Conservation (phyloP, 2,888 invertebrate species). For the Maniola hyperantus region DNA sequence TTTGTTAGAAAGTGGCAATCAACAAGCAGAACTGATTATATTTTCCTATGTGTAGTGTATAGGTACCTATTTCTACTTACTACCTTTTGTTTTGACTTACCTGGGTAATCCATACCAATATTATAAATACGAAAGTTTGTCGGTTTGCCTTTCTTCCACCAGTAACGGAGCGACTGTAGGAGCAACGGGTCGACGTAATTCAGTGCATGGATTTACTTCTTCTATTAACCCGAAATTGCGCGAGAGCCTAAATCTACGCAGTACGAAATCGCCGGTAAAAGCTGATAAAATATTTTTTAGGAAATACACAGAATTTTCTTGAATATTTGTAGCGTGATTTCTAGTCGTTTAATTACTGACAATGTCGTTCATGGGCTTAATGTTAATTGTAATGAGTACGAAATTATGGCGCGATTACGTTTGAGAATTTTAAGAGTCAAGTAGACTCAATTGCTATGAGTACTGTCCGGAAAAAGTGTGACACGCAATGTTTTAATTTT, state of each 20-base stretch:
- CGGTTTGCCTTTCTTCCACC: too few relatives aligned
- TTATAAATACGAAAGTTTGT: too few relatives aligned
- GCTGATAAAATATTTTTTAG: neutral
- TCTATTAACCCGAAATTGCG: neutral
- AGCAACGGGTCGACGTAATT: too few relatives aligned
- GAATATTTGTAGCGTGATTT: slow-evolving; percentile 13
- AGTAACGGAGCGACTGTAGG: too few relatives aligned
- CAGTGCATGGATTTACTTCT: neutral
- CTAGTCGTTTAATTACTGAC: slow-evolving; percentile 3
- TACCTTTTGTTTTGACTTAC: too few relatives aligned
- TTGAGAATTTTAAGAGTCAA: slow-evolving; percentile 5
- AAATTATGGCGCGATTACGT: neutral
- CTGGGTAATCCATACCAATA: too few relatives aligned
- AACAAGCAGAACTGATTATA: too few relatives aligned
- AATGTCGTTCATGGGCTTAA: slow-evolving; percentile 13
- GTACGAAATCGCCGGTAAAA: too few relatives aligned
- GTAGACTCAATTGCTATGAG: neutral
- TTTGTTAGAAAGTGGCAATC: neutral
- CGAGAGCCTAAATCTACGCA: too few relatives aligned
- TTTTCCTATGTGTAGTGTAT: too few relatives aligned
- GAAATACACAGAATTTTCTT: neutral
- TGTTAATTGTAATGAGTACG: slow-evolving; percentile 6
- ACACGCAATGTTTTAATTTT: neutral
- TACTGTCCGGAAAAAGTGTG: neutral
- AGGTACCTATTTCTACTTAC: too few relatives aligned